phyloP scores from a whole-genome alignment of 2,113 vertebrate species.

The Platysternon megacephalum region DNA sequence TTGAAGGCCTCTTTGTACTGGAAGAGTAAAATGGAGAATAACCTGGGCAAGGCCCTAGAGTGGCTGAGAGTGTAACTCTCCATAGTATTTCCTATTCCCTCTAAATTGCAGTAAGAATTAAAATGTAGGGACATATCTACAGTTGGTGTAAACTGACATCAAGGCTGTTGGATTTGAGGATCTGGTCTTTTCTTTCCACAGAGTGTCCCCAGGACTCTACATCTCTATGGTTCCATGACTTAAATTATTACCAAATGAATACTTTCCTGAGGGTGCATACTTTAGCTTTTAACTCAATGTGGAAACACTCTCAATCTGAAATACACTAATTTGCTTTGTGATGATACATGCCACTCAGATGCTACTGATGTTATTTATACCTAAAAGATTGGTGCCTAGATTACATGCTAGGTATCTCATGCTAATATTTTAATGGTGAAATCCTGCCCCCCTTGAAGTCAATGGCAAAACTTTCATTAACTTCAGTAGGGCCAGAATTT shows the following conservation, averaged over 20 bases:
- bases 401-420: neutral
- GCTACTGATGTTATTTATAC: neutral
- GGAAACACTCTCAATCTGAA: neutral
- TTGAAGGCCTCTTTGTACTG: neutral
- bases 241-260: neutral
- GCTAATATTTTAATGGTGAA: neutral
- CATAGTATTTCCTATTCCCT: neutral
- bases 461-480: neutral
- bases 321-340: neutral
- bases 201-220: neutral
- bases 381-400: neutral
- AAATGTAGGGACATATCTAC: fast-evolving
- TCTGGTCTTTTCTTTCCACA: neutral
- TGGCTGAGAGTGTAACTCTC: neutral
- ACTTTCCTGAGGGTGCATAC: no score
- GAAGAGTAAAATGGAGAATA: neutral
- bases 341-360: neutral
- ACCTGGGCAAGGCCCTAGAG: neutral
- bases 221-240: neutral
- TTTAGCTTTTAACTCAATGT: neutral
- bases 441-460: neutral
- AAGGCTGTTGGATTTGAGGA: neutral
- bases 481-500: neutral
- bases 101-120: neutral
- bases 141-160: neutral